phyloP scores from a whole-genome alignment of 2,888 invertebrate species.

The Eristalis arbustorum region DNA sequence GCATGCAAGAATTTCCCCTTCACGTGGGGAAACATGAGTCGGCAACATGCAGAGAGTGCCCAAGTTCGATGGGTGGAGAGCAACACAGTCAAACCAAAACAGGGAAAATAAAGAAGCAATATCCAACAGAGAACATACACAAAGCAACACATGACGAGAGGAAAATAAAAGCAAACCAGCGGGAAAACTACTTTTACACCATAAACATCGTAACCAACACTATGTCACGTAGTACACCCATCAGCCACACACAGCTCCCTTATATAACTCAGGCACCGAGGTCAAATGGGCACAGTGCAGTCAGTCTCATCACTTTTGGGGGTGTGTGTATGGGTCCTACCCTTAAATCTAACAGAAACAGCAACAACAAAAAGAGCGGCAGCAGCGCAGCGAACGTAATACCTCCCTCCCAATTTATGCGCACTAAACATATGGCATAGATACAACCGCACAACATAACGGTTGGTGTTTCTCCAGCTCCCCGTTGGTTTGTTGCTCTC shows the following conservation, averaged over 20 bases:
- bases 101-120: not conserved
- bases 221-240: slow-evolving; percentile 56
- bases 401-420: slow-evolving; percentile 69
- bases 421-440: slow-evolving; percentile 64
- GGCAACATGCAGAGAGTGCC: slow-evolving; percentile 37
- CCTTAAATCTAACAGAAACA: slow-evolving; percentile 46
- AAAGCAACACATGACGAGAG: not conserved
- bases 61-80: slow-evolving; percentile 61
- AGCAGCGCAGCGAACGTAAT: slow-evolving; percentile 58
- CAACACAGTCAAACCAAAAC: slow-evolving; percentile 31
- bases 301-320: slow-evolving; percentile 56
- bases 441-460: slow-evolving; percentile 51
- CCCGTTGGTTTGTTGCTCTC: slow-evolving; percentile 16
- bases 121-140: not conserved
- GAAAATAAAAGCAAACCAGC: slow-evolving; percentile 26
- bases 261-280: slow-evolving; percentile 52
- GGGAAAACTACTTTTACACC: slow-evolving; percentile 66
- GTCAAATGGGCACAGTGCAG: slow-evolving; percentile 68
- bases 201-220: slow-evolving; percentile 69
- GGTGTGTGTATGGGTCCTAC: slow-evolving; percentile 64
- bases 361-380: slow-evolving; percentile 42
- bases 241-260: slow-evolving; percentile 42
- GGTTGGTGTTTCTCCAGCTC: slow-evolving; percentile 50
- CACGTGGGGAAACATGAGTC: slow-evolving; percentile 31
- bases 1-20: slow-evolving; percentile 35